Conservation (phyloP, 2,113 vertebrate genomes). For the Cebus imitator region DNA sequence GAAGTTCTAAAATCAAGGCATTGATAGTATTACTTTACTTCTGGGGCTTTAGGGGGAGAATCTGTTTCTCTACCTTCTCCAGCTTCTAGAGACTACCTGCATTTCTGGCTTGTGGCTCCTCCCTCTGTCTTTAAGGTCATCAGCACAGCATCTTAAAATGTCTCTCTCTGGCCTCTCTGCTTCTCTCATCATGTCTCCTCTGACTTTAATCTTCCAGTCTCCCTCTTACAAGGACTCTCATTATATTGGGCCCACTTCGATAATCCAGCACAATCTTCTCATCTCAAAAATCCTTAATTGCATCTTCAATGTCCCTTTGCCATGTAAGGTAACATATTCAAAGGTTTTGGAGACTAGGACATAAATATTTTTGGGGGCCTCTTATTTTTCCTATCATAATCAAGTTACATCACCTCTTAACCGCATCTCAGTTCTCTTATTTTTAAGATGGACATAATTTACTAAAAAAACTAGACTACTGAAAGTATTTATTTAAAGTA, state of each 20-base stretch:
- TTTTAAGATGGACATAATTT: neutral
- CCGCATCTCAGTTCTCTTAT: neutral
- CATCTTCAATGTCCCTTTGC: neutral
- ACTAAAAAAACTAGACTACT: neutral
- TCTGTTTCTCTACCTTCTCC: neutral
- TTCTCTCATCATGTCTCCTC: neutral
- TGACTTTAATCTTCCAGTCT: neutral
- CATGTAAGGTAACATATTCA: neutral
- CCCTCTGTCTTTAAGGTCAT: neutral
- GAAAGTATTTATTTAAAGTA: constrained; percentile 32
- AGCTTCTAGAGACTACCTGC: neutral
- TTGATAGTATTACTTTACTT: neutral
- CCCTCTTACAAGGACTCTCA: neutral
- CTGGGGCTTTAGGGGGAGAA: neutral
- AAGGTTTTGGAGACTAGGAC: neutral
- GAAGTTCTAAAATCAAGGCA: neutral
- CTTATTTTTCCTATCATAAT: neutral
- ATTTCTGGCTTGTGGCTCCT: neutral
- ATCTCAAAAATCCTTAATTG: constrained; percentile 14
- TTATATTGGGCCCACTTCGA: neutral
- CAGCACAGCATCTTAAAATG: neutral
- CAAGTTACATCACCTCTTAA: neutral
- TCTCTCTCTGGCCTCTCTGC: neutral
- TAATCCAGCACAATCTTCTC: neutral
- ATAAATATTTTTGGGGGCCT: neutral